Evolutionary conservation across 2,113 vertebrate genomes (phyloP).

Genomic region (Tursiops truncatus): DNA sequence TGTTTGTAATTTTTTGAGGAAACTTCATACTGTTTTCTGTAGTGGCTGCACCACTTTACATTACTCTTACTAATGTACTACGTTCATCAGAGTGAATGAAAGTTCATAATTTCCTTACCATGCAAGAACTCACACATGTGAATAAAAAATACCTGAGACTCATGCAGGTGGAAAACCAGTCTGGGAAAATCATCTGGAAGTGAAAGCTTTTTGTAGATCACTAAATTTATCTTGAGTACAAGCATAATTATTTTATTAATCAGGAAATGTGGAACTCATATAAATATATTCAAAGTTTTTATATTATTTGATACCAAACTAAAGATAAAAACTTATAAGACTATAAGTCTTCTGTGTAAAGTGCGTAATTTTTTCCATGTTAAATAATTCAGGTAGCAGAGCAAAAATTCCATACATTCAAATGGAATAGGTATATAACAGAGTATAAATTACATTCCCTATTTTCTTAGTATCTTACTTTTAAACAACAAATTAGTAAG

Average conservation of each 20-base stretch:
- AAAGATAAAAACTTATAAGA: not conserved
- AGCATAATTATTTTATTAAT: not conserved
- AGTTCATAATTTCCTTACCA: not conserved
- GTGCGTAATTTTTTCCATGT: not conserved
- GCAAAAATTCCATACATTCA: not conserved
- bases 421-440: not conserved
- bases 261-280: not conserved
- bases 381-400: not conserved
- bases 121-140: not conserved
- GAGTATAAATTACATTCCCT: not conserved
- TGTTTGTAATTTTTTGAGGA: not conserved
- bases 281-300: not conserved
- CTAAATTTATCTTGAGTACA: not conserved
- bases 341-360: not conserved
- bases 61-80: not conserved
- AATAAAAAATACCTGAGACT: not conserved
- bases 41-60: not conserved
- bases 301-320: not conserved
- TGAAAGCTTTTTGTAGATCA: not conserved
- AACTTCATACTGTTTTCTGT: accelerated
- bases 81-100: not conserved
- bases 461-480: not conserved
- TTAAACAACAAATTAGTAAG: not conserved
- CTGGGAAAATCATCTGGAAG: not conserved
- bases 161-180: not conserved